Evolutionary conservation across 2,888 invertebrate genomes (phyloP), one percentile per base, ranked within the genome.

Genomic region (Ormyrus rosae): DNA sequence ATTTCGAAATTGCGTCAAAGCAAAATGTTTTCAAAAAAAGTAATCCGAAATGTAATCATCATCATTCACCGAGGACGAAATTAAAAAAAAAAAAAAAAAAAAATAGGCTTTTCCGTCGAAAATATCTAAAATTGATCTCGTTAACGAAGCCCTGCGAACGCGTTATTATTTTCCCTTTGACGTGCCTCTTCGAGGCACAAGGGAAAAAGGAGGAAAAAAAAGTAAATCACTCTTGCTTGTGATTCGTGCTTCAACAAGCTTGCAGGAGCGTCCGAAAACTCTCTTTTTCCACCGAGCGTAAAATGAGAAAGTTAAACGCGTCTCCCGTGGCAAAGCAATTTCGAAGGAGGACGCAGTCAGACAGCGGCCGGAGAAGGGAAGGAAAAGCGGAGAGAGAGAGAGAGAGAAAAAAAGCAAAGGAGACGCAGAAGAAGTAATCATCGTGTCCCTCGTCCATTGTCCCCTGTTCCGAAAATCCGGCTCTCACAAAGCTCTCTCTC

Each of bases 281-380:
- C 72, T 34, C 68, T 77, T 82, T 79, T 76, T 79, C 82, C 73
- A 60, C 69, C 73, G 61, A 82, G 68, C 82, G 82, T 82, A 82
- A 82, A 82, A 82, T 82, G 82, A 82, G 77, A 82, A 82, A 82
- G 82, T 82, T 82, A 82, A 80, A 80, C 80, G 78, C 68, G 79
- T 76, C 81, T 45, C 70, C 61, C 46, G 70, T 63, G 45, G 56
- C 70, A 11, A 80, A 80, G 80, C 82, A 82, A 82, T 82, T 82
- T 77, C 73, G 72, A 74, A 71, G 65, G 46, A 50, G 53, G 50
- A n/a, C 7, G 51, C 48, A 9, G 53, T 48, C 45, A 13, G 55
- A 10, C 10, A 19, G 63, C 19, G 19, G 34, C 46, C 46, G 51
- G 11, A 6, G 55, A 46, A 34, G 10, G 48, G 34, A 60, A 72